These are phyloP conservation scores for Prietella phreatophila DNA, from an alignment of 2,113 vertebrate genomes.

Conservation along the genomic window DNA sequence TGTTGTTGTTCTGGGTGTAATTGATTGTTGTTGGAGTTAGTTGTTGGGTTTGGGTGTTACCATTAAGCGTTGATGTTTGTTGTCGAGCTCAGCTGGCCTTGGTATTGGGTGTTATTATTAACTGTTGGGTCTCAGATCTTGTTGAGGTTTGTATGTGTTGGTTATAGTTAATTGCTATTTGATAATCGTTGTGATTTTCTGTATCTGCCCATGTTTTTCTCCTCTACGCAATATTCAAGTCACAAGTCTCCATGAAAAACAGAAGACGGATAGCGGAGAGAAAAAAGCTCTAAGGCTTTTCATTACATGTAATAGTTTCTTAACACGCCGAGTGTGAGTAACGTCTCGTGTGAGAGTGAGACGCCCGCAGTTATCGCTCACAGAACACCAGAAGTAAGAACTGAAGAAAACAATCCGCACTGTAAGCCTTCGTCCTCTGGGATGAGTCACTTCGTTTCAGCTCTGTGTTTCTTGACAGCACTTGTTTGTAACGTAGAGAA, in stretches of 20 bases:
- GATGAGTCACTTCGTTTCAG: constrained; percentile 17
- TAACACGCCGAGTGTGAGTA: neutral
- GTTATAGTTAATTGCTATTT: neutral
- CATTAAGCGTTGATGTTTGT: too few species aligned
- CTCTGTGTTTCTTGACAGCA: neutral
- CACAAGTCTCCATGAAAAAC: neutral
- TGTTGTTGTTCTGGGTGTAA: too few species aligned
- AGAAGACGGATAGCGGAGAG: neutral
- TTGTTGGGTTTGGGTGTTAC: too few species aligned
- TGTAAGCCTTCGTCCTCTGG: constrained; percentile 34
- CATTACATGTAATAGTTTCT: neutral
- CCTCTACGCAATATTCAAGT: neutral
- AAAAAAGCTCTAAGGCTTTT: neutral
- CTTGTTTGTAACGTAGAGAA: constrained; percentile 21
- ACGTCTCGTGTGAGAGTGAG: neutral
- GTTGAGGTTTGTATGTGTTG: neutral
- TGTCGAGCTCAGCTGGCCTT: neutral
- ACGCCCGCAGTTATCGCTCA: neutral
- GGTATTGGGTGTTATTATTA: too few species aligned
- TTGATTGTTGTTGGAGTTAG: too few species aligned
- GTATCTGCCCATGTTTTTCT: neutral
- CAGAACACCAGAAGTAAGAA: neutral
- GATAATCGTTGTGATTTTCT: neutral
- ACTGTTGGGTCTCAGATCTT: neutral
- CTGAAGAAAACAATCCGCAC: constrained; percentile 1